A percentile compares a stretch with the other conserved stretches of the same genome.
These are phyloP conservation scores for Chrysolina haemoptera DNA, from an alignment of 2,888 invertebrate species.

Conservation along the genomic window DNA sequence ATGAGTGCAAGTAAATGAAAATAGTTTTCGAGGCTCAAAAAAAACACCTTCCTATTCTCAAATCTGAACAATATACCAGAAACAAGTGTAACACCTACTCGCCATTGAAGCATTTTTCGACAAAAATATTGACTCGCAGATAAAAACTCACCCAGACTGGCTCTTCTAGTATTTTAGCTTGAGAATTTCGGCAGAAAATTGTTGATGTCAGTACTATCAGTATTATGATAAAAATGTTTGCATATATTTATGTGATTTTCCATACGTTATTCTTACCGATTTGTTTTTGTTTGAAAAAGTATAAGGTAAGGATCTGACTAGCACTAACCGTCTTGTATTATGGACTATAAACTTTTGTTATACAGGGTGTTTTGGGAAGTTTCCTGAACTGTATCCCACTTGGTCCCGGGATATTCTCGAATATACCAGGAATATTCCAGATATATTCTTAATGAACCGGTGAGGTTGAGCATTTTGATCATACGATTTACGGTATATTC, in stretches of 20 bases:
- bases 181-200: constrained; percentile 34
- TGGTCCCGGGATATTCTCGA: background rate
- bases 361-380: constrained; percentile 8
- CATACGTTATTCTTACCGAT: constrained; percentile 32
- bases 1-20: too few relatives aligned
- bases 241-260: constrained; percentile 41
- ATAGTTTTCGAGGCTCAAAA: too few relatives aligned
- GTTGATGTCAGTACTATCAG: constrained; percentile 44
- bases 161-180: constrained; percentile 34
- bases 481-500: too few relatives aligned
- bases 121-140: too few relatives aligned
- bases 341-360: constrained; percentile 15
- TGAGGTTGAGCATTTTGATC: too few relatives aligned
- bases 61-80: too few relatives aligned
- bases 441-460: background rate
- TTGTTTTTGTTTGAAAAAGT: constrained; percentile 17
- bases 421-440: background rate
- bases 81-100: too few relatives aligned
- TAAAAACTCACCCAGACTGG: constrained; percentile 15
- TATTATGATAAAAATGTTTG: constrained; percentile 38
- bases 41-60: too few relatives aligned
- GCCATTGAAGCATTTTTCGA: too few relatives aligned
- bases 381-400: background rate
- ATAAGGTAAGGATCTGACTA: constrained; percentile 13
- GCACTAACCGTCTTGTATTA: constrained; percentile 14